Conservation (phyloP, 1,140 invertebrate genomes). For the Pteromalus puparum region DNA sequence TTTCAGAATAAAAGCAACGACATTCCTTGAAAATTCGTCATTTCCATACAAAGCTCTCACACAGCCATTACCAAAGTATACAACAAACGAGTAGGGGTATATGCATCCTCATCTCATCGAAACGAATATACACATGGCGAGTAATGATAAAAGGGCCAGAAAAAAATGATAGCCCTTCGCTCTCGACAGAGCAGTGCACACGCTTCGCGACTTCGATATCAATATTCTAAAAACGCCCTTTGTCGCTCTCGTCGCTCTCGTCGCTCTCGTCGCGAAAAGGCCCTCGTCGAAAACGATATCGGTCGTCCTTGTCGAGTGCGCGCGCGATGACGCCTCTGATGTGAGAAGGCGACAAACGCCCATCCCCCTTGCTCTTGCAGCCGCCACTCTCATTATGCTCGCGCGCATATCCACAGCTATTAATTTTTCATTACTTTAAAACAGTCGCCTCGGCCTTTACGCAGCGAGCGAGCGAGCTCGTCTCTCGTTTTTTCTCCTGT, state of each 20-base stretch:
- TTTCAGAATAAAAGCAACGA: not conserved
- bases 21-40: not conserved
- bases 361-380: slow-evolving; percentile 41
- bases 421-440: slow-evolving; percentile 65
- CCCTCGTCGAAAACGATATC: slow-evolving; percentile 51
- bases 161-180: slow-evolving; percentile 36
- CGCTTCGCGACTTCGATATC: slow-evolving; percentile 70
- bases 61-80: not conserved
- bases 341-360: slow-evolving; percentile 57
- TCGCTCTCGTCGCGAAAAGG: slow-evolving; percentile 62
- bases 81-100: not conserved
- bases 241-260: slow-evolving; percentile 54
- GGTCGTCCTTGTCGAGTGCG: slow-evolving; percentile 28
- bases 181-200: slow-evolving; percentile 40
- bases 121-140: slow-evolving; percentile 40
- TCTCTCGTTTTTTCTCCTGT: slow-evolving; percentile 4
- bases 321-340: slow-evolving; percentile 44
- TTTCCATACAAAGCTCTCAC: not conserved
- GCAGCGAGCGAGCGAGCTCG: not conserved
- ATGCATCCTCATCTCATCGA: slow-evolving; percentile 40
- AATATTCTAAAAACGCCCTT: slow-evolving; percentile 75
- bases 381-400: slow-evolving; percentile 66
- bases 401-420: slow-evolving; percentile 63
- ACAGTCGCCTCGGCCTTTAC: not conserved
- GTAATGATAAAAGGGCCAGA: slow-evolving; percentile 45